A percentile compares a stretch with the other conserved stretches of the same genome.
Evolutionary conservation across 2,888 invertebrate species (phyloP).

Genomic region (Meiosimyza decipiens): DNA sequence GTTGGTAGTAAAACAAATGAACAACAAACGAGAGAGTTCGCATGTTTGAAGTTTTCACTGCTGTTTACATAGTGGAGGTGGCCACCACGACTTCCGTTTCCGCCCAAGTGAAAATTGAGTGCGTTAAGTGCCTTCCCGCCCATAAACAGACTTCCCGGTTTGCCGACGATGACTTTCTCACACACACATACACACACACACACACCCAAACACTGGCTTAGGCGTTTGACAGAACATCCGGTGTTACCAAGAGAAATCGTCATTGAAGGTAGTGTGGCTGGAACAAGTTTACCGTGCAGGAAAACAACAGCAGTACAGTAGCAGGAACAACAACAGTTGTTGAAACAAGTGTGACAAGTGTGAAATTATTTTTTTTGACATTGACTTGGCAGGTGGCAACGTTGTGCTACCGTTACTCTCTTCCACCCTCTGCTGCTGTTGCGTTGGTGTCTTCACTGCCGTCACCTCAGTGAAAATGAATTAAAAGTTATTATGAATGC

Average conservation of each 20-base stretch:
- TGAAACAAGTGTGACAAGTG: constrained; percentile 31
- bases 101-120: constrained; percentile 51
- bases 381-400: neutral
- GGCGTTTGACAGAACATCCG: constrained; percentile 32
- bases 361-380: constrained; percentile 29
- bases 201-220: neutral
- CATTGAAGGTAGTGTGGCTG: neutral
- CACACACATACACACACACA: neutral
- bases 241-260: neutral
- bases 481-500: constrained; percentile 62
- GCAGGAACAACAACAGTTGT: constrained; percentile 23
- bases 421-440: neutral
- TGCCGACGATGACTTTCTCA: no score
- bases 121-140: constrained; percentile 26
- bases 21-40: constrained; percentile 2
- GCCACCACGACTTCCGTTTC: constrained; percentile 48
- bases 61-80: constrained; percentile 43
- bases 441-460: neutral
- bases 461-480: constrained; percentile 49
- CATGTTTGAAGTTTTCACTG: constrained; percentile 8
- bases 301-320: constrained; percentile 8
- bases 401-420: neutral
- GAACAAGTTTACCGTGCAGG: neutral
- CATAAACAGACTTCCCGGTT: no score
- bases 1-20: constrained; percentile 7